A percentile compares a stretch with the other conserved stretches of the same genome.
These are phyloP conservation scores for Tonatia bakeri DNA, from an alignment of 2,113 vertebrate genomes.

Conservation along the genomic window DNA sequence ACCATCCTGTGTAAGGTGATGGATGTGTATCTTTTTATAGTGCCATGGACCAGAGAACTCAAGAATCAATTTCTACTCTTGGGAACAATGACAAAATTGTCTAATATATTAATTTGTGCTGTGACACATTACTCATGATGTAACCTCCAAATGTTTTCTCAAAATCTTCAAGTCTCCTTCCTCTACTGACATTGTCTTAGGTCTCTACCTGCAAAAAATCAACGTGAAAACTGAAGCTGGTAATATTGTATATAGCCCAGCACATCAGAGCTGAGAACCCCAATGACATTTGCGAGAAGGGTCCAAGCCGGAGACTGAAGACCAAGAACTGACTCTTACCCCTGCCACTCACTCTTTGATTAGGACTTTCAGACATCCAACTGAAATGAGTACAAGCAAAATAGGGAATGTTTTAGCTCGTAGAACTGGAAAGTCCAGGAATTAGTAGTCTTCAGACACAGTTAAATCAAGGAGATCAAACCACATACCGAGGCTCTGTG, in stretches of 20 bases:
- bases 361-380: not conserved
- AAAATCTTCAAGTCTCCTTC: not conserved
- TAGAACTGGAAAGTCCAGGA: not conserved
- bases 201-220: slow-evolving; percentile 1
- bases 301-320: not conserved
- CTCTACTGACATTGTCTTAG: not conserved
- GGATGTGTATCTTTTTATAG: slow-evolving; percentile 59
- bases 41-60: slow-evolving; percentile 22
- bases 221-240: not conserved
- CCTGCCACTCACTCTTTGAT: not conserved
- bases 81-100: slow-evolving; percentile 45
- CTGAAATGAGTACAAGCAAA: not conserved
- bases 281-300: not conserved
- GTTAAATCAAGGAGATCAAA: not conserved
- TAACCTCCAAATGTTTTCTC: slow-evolving; percentile 28
- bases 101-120: slow-evolving; percentile 53
- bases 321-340: not conserved
- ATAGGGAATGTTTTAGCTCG: not conserved
- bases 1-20: slow-evolving; percentile 28
- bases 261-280: not conserved
- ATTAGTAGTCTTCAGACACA: not conserved
- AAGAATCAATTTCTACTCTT: slow-evolving; percentile 51
- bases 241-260: not conserved
- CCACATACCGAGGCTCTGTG: not conserved
- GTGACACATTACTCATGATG: slow-evolving; percentile 30